Percentiles rank a stretch among this genome's conserved stretches.
phyloP scores from a whole-genome alignment of 2,113 vertebrate species.

The Boulengeromyrus knoepffleri region DNA sequence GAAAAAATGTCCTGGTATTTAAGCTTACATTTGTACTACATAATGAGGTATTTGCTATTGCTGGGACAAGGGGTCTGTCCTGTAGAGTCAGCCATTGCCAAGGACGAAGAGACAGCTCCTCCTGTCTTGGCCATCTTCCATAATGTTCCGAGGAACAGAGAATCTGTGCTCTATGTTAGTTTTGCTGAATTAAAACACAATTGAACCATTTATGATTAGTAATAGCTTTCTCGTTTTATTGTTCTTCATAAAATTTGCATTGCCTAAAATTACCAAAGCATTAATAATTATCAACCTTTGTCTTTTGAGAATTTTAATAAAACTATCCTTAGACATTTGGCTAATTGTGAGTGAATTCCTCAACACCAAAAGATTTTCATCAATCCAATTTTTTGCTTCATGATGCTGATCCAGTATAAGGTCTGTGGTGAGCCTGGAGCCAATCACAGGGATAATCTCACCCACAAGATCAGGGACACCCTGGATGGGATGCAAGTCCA shows the following conservation, averaged over 20 bases:
- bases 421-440: not conserved
- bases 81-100: conserved; percentile 26
- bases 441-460: not conserved
- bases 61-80: conserved; percentile 74
- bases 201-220: not conserved
- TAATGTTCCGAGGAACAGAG: conserved; percentile 64
- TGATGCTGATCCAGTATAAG: not conserved
- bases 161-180: not conserved
- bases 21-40: conserved; percentile 75
- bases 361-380: not conserved
- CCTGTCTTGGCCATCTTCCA: conserved; percentile 83
- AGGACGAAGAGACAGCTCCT: conserved; percentile 69
- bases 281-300: not conserved
- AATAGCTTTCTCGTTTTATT: not conserved
- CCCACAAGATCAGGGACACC: not conserved
- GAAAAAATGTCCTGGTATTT: not conserved
- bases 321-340: not conserved
- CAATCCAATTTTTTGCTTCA: not conserved
- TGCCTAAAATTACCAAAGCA: not conserved
- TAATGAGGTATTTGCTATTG: conserved; percentile 75
- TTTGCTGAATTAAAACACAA: not conserved
- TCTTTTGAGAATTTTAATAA: not conserved
- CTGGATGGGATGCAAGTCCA: not conserved
- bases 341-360: not conserved
- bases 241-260: not conserved